Conservation (phyloP, 2,113 vertebrate genomes). For the Gila orcuttii region DNA sequence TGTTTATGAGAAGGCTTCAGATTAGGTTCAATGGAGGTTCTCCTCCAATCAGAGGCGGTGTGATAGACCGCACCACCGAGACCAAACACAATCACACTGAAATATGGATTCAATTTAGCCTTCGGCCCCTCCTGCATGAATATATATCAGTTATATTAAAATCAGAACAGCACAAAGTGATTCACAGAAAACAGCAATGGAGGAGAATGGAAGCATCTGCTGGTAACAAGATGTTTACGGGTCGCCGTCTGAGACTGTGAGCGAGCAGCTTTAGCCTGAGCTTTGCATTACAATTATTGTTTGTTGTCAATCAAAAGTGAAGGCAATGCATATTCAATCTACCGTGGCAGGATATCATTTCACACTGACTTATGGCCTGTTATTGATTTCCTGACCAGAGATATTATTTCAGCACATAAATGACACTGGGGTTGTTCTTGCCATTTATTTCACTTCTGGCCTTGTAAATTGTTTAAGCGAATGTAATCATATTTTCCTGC, state of each 20-base stretch:
- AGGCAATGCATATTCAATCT: slow-evolving; percentile 8
- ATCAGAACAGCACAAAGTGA: slow-evolving; percentile 33
- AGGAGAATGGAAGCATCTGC: background rate
- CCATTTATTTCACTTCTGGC: background rate
- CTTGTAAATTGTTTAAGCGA: slow-evolving; percentile 26
- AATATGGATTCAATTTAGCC: slow-evolving; percentile 55
- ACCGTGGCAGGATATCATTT: slow-evolving; percentile 15
- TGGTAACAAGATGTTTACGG: background rate
- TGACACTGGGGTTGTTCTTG: background rate
- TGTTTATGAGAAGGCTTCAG: slow-evolving; percentile 15
- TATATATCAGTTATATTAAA: slow-evolving; percentile 48
- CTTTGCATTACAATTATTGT: background rate
- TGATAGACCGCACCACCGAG: slow-evolving; percentile 14
- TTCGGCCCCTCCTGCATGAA: slow-evolving; percentile 46
- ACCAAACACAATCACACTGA: slow-evolving; percentile 44
- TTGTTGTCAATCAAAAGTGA: slow-evolving; percentile 16
- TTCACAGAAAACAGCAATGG: slow-evolving; percentile 23
- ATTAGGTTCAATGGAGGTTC: slow-evolving; percentile 34
- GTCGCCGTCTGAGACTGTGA: background rate
- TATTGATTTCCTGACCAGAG: slow-evolving; percentile 20
- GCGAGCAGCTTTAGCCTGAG: background rate
- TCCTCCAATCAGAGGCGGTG: slow-evolving; percentile 36
- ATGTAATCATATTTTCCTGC: slow-evolving; percentile 1
- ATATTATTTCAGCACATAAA: slow-evolving; percentile 24
- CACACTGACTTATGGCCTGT: background rate